A percentile compares a stretch with the other conserved stretches of the same genome.
Conservation (phyloP, 2,113 vertebrate genomes). For the Pteropus alecto region DNA sequence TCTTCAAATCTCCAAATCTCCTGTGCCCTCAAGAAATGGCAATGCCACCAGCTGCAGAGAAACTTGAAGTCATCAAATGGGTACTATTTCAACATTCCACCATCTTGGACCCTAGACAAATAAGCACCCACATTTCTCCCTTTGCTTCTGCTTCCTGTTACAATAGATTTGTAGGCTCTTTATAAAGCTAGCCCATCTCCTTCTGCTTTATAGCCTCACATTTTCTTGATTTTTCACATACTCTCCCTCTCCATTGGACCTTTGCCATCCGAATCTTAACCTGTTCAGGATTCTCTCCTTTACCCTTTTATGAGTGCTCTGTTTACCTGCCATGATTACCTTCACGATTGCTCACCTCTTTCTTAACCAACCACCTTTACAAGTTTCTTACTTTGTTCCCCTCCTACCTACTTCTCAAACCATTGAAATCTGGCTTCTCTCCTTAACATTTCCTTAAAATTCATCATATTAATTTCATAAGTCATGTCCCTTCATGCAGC, state of each 20-base stretch:
- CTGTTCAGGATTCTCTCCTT: not conserved
- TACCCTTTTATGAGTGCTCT: not conserved
- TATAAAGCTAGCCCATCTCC: not conserved
- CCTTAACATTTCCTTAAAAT: not conserved
- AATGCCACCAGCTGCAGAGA: not conserved
- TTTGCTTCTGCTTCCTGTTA: not conserved
- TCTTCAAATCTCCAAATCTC: not conserved
- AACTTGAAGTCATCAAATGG: not conserved
- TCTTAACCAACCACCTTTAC: not conserved
- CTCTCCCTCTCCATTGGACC: not conserved
- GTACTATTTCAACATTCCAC: not conserved
- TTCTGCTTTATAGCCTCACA: not conserved
- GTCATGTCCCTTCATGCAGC: not conserved
- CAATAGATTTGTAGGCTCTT: not conserved
- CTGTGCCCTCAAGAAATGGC: not conserved
- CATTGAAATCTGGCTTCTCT: not conserved
- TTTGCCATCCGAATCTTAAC: not conserved
- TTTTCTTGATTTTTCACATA: not conserved
- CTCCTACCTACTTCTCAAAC: not conserved
- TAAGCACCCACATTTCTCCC: too few species aligned
- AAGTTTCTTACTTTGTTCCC: not conserved
- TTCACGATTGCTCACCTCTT: not conserved
- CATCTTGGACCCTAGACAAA: not conserved
- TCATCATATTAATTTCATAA: not conserved
- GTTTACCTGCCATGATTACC: fast-evolving